These are phyloP conservation scores for Lasiurus borealis DNA, from an alignment of 2,113 vertebrate genomes.

Conservation along the genomic window DNA sequence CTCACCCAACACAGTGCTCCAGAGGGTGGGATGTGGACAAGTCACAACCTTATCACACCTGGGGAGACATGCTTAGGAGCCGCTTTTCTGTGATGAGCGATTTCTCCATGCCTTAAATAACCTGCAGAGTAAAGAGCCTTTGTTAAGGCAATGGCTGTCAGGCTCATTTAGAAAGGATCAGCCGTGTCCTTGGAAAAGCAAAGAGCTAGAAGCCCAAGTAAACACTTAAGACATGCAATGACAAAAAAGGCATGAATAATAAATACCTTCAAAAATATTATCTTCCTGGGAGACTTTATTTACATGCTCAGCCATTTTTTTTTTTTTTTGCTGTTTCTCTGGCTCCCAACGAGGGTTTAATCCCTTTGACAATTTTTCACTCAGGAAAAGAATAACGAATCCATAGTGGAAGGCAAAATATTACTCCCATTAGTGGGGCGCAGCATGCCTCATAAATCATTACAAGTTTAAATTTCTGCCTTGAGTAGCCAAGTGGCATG, in stretches of 20 bases:
- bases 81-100: constrained; percentile 59
- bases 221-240: constrained; percentile 67
- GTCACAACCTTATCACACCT: constrained; percentile 60
- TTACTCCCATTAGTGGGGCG: constrained; percentile 34
- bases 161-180: constrained; percentile 61
- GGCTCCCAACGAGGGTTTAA: constrained; percentile 63
- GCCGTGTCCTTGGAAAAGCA: constrained; percentile 63
- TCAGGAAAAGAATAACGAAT: constrained; percentile 59
- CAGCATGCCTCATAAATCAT: constrained; percentile 40
- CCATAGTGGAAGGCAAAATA: not conserved
- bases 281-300: constrained; percentile 51
- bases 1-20: not conserved
- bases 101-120: constrained; percentile 69
- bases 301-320: constrained; percentile 52
- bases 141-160: constrained; percentile 46
- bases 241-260: constrained; percentile 75
- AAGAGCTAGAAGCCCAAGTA: constrained; percentile 66
- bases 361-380: constrained; percentile 65
- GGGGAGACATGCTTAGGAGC: constrained; percentile 60
- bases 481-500: not conserved
- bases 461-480: constrained; percentile 27
- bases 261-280: constrained; percentile 72
- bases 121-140: constrained; percentile 72
- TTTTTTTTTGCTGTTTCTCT: constrained; percentile 39
- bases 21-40: not conserved